Evolutionary conservation across 1,140 invertebrate species (phyloP), one percentile per base, ranked within the genome.

Genomic region (Chrysomallon squamiferum): DNA sequence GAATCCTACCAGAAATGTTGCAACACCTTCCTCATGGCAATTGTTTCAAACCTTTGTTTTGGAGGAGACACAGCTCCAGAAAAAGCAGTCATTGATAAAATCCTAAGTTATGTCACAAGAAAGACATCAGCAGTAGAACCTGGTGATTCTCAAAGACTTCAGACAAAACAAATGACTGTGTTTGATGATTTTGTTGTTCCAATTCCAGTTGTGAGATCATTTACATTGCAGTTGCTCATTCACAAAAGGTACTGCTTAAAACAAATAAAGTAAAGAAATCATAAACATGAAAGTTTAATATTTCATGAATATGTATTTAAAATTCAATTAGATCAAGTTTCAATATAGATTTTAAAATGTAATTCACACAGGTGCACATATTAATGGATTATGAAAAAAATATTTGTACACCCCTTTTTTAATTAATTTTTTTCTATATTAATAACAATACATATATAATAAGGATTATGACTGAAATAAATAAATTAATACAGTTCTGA

Each of bases 41-140:
- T 82, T 9, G 78, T 82, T 11, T 73, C 77, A 4, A 69, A 75
- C 52, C 69, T 80, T 13, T 80, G 78, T 61, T 82, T 82, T 70
- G 66, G 61, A 38, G 71, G 73, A 65, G 57, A 49, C 30, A 52
- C 32, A 38, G 52, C 62, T 57, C 43, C 33, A 57, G 62, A 47
- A 38, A 58, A 41, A 57, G 20, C 3, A 45, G 47, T 54, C 62
- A 57, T 45, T 64, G 13, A 49, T 32, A 30, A 72, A 41, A 62
- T 83, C 20, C 54, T 83, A 38, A 49, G 59, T 1, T 80, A 78
- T 59, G 75, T 83, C 43, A 73, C 50, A 13, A 25, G 50, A 15
- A 38, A 38, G 35, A 38, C 62, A 56, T 54, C 62, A 35, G 50
- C 56, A 32, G 56, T 30, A 20, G 45, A 43, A 30, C 57, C 30